Evolutionary conservation across 2,888 invertebrate species (phyloP).

Genomic region (Monoplex corrugatus): DNA sequence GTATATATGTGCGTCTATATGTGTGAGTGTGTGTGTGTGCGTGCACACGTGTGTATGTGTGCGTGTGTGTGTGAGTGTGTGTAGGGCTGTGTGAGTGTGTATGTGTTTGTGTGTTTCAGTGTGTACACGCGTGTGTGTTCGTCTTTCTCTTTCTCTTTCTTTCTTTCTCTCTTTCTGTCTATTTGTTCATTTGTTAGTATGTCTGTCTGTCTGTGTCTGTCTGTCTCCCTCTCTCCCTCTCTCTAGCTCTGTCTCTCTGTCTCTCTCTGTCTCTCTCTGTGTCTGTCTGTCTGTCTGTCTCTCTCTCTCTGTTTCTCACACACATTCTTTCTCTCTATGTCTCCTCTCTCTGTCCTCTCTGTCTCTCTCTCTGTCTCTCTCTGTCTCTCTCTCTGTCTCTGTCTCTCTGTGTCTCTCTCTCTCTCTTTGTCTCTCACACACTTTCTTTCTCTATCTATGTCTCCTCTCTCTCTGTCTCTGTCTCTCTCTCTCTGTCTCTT

Average conservation of each 20-base stretch:
- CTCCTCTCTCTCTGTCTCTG: constrained; percentile 21
- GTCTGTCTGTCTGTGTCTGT: not conserved
- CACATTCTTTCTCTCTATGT: no score
- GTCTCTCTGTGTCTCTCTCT: not conserved
- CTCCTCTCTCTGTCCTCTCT: not conserved
- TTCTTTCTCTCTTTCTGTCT: no score
- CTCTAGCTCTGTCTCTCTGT: not conserved
- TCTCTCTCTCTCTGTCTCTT: constrained; percentile 8
- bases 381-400: not conserved
- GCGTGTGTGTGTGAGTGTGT: no score
- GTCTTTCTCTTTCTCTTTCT: no score
- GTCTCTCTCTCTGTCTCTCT: constrained; percentile 2
- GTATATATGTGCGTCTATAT: not conserved
- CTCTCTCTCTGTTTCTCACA: no score
- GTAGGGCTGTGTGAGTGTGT: no score
- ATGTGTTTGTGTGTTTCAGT: no score
- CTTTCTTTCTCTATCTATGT: not conserved
- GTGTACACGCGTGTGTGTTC: no score
- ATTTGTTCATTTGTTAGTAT: not conserved
- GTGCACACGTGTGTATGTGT: no score
- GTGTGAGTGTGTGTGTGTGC: no score
- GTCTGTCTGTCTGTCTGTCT: not conserved
- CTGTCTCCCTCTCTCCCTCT: not conserved
- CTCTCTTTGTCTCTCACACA: not conserved
- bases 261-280: not conserved